Conservation (phyloP, 2,113 vertebrate genomes). For the Uria lomvia region DNA sequence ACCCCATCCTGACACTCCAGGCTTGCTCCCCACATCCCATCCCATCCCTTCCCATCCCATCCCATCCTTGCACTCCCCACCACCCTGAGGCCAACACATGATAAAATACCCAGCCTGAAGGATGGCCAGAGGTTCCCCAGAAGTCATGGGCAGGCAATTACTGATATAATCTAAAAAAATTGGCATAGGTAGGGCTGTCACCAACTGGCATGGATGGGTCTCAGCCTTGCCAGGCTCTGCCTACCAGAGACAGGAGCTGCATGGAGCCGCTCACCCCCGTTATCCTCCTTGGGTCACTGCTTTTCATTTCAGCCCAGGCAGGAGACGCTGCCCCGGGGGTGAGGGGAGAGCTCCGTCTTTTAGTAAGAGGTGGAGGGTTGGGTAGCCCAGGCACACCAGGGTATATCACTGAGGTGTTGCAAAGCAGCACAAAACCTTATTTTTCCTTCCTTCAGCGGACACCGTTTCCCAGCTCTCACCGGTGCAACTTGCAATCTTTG, state of each 20-base stretch:
- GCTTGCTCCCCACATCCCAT: not conserved
- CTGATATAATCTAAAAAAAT: not conserved
- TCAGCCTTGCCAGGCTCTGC: not conserved
- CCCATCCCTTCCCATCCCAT: not conserved
- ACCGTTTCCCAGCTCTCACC: not conserved
- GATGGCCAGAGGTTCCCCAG: not conserved
- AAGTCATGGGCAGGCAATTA: not conserved
- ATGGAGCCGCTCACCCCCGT: accelerated
- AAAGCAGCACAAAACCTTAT: not conserved
- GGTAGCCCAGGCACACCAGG: not conserved
- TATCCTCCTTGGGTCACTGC: not conserved
- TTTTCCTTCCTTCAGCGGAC: not conserved
- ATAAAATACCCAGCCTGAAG: not conserved
- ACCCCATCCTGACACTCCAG: not conserved
- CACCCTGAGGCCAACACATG: accelerated
- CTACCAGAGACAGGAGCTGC: not conserved
- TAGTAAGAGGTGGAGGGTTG: too few species aligned
- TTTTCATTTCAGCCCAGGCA: not conserved
- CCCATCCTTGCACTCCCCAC: not conserved
- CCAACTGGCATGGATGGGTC: not conserved
- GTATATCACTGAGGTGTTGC: not conserved
- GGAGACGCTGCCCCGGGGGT: not conserved
- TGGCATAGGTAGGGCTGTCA: not conserved
- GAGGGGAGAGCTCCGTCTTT: not conserved
- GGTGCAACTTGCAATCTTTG: not conserved